Conservation (phyloP, 2,888 invertebrate species). For the Apomyelois bistriatella region DNA sequence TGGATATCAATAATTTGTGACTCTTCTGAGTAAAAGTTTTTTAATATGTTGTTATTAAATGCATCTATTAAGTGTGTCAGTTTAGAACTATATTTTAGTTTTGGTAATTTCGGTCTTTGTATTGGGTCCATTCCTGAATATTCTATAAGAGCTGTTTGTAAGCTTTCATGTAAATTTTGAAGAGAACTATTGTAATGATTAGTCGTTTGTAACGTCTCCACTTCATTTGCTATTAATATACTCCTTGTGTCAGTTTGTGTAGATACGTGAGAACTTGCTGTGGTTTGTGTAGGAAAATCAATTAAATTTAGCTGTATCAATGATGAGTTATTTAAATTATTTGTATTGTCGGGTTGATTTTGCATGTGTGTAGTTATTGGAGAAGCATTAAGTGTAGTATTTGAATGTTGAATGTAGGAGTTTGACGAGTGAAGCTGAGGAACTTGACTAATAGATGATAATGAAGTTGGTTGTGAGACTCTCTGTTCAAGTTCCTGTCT, state of each 20-base stretch:
- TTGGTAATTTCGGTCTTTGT: slow-evolving; percentile 16
- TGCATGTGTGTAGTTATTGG: too few relatives aligned
- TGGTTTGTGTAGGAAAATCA: too few relatives aligned
- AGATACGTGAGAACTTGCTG: too few relatives aligned
- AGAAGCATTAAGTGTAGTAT: too few relatives aligned
- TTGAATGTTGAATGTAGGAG: too few relatives aligned
- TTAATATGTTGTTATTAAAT: slow-evolving; percentile 11
- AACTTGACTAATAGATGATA: too few relatives aligned
- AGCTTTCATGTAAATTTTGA: neutral
- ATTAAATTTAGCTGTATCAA: too few relatives aligned
- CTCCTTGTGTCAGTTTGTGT: neutral
- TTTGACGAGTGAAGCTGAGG: too few relatives aligned
- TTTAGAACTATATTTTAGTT: slow-evolving; percentile 7
- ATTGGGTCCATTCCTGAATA: slow-evolving; percentile 2
- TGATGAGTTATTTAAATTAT: too few relatives aligned
- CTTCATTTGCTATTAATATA: neutral
- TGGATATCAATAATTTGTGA: slow-evolving; percentile 13
- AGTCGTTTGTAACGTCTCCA: neutral
- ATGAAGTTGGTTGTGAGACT: too few relatives aligned
- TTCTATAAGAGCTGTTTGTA: neutral
- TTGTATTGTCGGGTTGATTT: too few relatives aligned
- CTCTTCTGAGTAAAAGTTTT: neutral
- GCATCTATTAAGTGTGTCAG: neutral
- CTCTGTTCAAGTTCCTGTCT: neutral
- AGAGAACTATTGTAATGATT: neutral